Base-by-base conservation (phyloP, 2,888 invertebrate genomes). In the Platycheirus albimanus region DNA sequence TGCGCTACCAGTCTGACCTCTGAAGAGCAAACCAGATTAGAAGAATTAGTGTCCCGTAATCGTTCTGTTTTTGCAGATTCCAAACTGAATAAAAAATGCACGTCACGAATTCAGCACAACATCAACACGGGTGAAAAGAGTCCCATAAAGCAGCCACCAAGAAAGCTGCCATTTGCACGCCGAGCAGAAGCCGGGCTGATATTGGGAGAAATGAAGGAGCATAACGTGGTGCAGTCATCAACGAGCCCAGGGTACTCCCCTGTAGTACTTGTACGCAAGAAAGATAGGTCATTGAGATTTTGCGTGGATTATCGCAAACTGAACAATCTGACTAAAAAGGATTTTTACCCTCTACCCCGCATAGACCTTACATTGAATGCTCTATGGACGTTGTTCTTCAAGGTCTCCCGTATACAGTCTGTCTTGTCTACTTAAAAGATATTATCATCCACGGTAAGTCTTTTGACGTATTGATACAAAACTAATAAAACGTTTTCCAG, bases 401-500 rank as follows among this genome's bases (percentile, higher is more conserved):
- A 17, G 52, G 52, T n/a, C 49, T 49, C n/a, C 24, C 24, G 7
- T 24, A 49, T 6, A 24, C 49, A 1, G n/a, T 24, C n/a, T 49
- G 49, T 24, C 49, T 49, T 11, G 30, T 5, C 7, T 11, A 52
- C 30, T 28, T 24, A 30, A 2, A 7, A 10, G 8, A 51, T 7
- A n/a, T n/a, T n/a, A n/a, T n/a, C n/a, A n/a, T n/a, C n/a, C n/a
- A n/a, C n/a, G n/a, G n/a, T n/a, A n/a, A n/a, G n/a, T 28, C 58
- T 20, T 67, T 69, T 6, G 13, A 4, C 1, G 54, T 56, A 11
- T 11, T 56, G 8, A 2, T 54, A 13, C 11, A 33, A 45, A n/a
- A 47, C 45, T 47, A 24, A 6, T 38, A 66, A 5, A n/a, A 13
- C 4, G 51, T 66, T 13, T 66, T 64, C 20, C 47, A 49, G 19